Evolutionary conservation across 2,113 vertebrate genomes (phyloP).

Genomic region (Rutilus rutilus): DNA sequence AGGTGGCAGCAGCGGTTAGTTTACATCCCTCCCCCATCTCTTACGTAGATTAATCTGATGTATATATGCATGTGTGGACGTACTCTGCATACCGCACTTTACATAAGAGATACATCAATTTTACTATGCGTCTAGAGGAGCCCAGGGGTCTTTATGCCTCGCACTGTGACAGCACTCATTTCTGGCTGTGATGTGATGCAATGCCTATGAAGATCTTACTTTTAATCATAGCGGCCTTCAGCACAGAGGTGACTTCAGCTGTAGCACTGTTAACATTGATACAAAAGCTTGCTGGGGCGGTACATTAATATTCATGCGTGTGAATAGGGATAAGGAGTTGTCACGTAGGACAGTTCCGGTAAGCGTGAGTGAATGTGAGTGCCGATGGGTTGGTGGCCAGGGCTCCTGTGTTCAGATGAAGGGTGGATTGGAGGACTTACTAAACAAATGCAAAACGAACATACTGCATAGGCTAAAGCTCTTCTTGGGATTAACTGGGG

Average conservation of each 20-base stretch:
- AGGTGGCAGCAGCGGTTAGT: slow-evolving; percentile 67
- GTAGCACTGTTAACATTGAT: slow-evolving; percentile 64
- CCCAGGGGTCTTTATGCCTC: slow-evolving; percentile 29
- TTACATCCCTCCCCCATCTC: slow-evolving; percentile 66
- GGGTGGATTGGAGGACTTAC: background rate
- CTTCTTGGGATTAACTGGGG: background rate
- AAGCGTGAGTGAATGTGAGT: slow-evolving; percentile 63
- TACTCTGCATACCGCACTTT: slow-evolving; percentile 76
- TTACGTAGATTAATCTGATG: slow-evolving; percentile 71
- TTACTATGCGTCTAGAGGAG: slow-evolving; percentile 64
- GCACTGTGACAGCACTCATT: slow-evolving; percentile 30
- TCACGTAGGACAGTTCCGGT: slow-evolving; percentile 39
- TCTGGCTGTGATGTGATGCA: slow-evolving; percentile 25
- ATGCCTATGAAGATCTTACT: slow-evolving; percentile 53
- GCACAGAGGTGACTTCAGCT: slow-evolving; percentile 72
- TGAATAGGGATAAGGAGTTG: background rate
- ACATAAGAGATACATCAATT: slow-evolving; percentile 79
- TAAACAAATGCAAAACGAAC: slow-evolving; percentile 16
- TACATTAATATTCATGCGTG: slow-evolving; percentile 69
- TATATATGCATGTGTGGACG: slow-evolving; percentile 73
- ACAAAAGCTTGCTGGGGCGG: slow-evolving; percentile 63
- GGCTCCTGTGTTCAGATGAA: background rate
- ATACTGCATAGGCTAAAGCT: background rate
- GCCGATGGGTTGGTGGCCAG: slow-evolving; percentile 38
- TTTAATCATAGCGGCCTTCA: slow-evolving; percentile 70